A percentile compares a stretch with the other conserved stretches of the same genome.
phyloP scores from a whole-genome alignment of 2,113 vertebrate species.

The Climacteris rufus region DNA sequence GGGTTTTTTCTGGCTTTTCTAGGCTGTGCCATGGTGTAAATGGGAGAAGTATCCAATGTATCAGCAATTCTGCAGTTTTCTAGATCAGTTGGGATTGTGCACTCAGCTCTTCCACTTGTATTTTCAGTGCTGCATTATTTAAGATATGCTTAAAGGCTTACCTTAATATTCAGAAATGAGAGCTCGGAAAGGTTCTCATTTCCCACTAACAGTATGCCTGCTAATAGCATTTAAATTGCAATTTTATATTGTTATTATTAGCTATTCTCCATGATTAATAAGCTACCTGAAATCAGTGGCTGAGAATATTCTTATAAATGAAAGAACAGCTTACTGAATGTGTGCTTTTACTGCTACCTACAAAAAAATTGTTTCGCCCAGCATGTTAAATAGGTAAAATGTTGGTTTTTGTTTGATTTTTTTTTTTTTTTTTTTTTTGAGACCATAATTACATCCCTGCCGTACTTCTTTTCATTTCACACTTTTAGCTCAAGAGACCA shows the following conservation, averaged over 20 bases:
- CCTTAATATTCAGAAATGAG: neutral
- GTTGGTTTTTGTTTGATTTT: fast-evolving
- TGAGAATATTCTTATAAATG: neutral
- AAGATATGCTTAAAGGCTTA: neutral
- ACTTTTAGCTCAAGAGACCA: neutral
- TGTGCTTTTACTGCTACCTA: neutral
- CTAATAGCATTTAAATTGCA: neutral
- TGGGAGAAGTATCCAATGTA: neutral
- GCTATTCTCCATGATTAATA: neutral
- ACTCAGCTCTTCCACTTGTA: neutral
- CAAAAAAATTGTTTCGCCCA: neutral
- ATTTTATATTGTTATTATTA: neutral
- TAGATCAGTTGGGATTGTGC: neutral
- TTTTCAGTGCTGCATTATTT: neutral
- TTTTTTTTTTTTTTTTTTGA: neutral
- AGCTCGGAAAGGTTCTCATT: neutral
- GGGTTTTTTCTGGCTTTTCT: neutral
- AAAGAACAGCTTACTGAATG: neutral
- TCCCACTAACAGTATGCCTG: neutral
- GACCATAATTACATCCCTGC: neutral
- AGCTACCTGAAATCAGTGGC: neutral
- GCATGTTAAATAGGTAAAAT: neutral
- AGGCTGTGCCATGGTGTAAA: neutral
- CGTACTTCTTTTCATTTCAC: neutral
- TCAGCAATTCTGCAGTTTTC: neutral